Percentiles rank a stretch among this genome's conserved stretches.
These are phyloP conservation scores for Actinopyga echinites DNA, from an alignment of 53 echinoderm and acorn worm species.

Conservation along the genomic window DNA sequence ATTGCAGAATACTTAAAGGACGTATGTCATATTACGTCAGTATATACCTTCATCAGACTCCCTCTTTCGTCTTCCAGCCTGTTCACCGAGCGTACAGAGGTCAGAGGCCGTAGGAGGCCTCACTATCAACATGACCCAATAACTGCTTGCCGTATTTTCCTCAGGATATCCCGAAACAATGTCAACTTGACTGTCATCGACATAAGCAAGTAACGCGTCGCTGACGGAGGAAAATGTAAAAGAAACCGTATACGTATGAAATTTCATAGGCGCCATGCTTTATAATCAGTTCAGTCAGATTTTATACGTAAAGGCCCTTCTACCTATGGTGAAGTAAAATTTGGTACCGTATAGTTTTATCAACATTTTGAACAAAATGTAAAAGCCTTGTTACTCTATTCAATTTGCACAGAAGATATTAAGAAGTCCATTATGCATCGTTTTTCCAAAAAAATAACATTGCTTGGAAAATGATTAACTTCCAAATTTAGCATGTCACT, in stretches of 20 bases:
- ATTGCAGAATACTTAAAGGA: too few relatives aligned
- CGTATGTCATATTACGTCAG: not conserved
- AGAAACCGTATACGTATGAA: not conserved
- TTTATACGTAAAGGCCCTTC: too few relatives aligned
- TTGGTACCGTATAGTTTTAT: too few relatives aligned
- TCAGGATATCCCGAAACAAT: constrained; percentile 68
- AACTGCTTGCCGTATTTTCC: constrained; percentile 20
- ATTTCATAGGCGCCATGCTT: not conserved
- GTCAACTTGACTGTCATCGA: constrained; percentile 61
- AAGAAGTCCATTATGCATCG: too few relatives aligned
- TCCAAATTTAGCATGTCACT: too few relatives aligned
- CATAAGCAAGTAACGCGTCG: constrained; percentile 41
- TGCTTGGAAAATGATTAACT: too few relatives aligned
- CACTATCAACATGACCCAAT: constrained; percentile 69
- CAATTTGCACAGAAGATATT: too few relatives aligned
- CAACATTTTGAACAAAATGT: too few relatives aligned
- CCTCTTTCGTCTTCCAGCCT: constrained; percentile 1
- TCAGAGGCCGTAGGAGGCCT: constrained; percentile 66
- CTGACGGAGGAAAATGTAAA: not conserved
- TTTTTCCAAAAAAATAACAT: too few relatives aligned
- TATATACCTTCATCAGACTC: constrained; percentile 12
- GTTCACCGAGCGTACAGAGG: constrained; percentile 57
- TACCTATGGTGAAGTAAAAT: too few relatives aligned
- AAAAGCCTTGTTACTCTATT: too few relatives aligned
- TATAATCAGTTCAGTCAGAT: too few relatives aligned